A percentile compares a stretch with the other conserved stretches of the same genome.
Conservation (phyloP, 2,113 vertebrate species). For the Stercorarius parasiticus region DNA sequence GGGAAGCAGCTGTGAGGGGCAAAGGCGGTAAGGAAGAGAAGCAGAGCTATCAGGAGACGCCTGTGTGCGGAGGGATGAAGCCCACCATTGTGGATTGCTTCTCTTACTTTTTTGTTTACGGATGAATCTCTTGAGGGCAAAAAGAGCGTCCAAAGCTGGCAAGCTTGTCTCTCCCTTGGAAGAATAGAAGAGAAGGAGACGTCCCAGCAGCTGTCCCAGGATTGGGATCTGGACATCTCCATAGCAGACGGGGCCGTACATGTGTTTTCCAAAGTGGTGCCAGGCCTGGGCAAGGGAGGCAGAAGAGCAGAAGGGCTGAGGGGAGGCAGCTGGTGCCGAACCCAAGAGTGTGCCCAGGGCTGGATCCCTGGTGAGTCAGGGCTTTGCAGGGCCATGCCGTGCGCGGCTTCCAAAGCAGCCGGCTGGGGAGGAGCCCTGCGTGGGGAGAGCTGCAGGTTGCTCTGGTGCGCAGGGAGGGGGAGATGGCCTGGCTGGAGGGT, state of each 20-base stretch:
- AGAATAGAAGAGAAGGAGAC: not conserved
- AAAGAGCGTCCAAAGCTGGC: not conserved
- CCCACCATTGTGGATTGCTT: not conserved
- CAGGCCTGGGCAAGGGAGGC: not conserved
- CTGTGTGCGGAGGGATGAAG: not conserved
- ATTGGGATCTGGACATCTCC: not conserved
- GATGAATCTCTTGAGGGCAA: not conserved
- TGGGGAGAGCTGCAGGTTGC: not conserved
- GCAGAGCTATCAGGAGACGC: not conserved
- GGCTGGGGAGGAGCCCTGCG: not conserved
- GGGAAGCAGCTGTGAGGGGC: not conserved
- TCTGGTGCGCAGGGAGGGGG: not conserved
- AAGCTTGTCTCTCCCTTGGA: too few relatives aligned
- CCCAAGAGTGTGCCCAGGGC: too few relatives aligned
- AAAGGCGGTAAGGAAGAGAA: not conserved
- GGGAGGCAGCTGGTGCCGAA: not conserved
- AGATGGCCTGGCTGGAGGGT: not conserved
- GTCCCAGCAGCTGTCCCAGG: not conserved
- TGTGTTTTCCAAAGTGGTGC: rapidly evolving
- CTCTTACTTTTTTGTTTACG: not conserved
- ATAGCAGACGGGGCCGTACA: too few relatives aligned
- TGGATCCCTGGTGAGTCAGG: not conserved
- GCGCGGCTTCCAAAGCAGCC: not conserved
- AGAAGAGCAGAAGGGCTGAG: not conserved
- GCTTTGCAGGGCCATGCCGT: not conserved